Evolutionary conservation across 2,113 vertebrate species (phyloP).

Genomic region (Canis aureus): DNA sequence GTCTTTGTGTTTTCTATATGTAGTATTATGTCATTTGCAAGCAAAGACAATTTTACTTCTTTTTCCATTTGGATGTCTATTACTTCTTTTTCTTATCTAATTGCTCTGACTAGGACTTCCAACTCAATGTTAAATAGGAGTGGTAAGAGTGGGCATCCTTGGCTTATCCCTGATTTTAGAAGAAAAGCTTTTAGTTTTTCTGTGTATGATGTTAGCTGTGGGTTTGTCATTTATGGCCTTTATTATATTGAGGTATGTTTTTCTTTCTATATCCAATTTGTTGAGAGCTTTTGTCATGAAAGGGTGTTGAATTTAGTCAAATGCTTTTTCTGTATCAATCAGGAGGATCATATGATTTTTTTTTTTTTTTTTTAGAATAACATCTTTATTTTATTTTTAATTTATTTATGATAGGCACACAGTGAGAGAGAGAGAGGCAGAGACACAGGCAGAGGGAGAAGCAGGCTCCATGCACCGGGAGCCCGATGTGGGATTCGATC

Average conservation of each 20-base stretch:
- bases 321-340: neutral
- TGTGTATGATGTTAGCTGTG: neutral
- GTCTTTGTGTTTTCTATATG: neutral
- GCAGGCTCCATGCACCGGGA: no score
- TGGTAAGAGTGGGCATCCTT: neutral
- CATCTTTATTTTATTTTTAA: no score
- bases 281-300: neutral
- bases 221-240: neutral
- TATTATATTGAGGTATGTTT: neutral
- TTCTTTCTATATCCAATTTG: neutral
- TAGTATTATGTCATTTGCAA: neutral
- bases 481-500: no score
- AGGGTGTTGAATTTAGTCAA: neutral
- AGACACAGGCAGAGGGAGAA: no score
- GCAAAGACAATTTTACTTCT: neutral
- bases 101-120: neutral
- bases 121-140: neutral
- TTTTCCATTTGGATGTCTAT: neutral
- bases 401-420: no score
- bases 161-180: neutral
- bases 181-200: neutral
- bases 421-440: no score
- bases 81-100: neutral
- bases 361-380: no score
- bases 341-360: neutral